Conservation (phyloP, 2,113 vertebrate genomes). For the Beaufortia kweichowensis region DNA sequence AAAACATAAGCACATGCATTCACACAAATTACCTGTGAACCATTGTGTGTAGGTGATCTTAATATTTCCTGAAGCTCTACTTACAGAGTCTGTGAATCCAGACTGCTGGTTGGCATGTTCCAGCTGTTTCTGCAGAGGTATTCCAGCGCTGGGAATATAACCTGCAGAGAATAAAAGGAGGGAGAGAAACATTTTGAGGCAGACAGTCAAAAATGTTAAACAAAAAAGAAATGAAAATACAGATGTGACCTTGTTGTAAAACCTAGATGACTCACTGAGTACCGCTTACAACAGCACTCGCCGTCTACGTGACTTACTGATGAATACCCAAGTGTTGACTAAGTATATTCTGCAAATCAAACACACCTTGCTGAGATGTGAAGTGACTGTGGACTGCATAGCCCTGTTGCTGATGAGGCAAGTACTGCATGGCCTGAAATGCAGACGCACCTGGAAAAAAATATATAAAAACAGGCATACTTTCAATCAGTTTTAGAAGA, state of each 20-base stretch:
- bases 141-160: conserved; percentile 78
- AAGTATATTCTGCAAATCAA: no score
- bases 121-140: conserved; percentile 90
- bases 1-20: conserved; percentile 9
- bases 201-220: neutral
- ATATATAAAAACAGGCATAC: neutral
- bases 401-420: conserved; percentile 84
- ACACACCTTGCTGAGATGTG: conserved; percentile 82
- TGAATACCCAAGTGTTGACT: no score
- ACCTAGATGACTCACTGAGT: no score
- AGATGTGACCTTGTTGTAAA: no score
- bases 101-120: conserved; percentile 92
- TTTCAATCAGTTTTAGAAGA: no score
- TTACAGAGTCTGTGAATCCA: conserved; percentile 88
- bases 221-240: neutral
- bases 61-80: conserved; percentile 50
- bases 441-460: conserved; percentile 78
- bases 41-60: neutral
- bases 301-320: no score
- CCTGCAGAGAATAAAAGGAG: conserved; percentile 57
- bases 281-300: no score
- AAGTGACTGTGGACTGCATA: conserved; percentile 85
- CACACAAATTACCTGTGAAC: neutral
- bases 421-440: conserved; percentile 86
- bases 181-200: neutral